Percentiles rank a stretch among this genome's conserved stretches.
These are phyloP conservation scores for Turritopsis rubra DNA, from an alignment of 30 jellyfish, hydroid and myxozoan species.

Conservation along the genomic window DNA sequence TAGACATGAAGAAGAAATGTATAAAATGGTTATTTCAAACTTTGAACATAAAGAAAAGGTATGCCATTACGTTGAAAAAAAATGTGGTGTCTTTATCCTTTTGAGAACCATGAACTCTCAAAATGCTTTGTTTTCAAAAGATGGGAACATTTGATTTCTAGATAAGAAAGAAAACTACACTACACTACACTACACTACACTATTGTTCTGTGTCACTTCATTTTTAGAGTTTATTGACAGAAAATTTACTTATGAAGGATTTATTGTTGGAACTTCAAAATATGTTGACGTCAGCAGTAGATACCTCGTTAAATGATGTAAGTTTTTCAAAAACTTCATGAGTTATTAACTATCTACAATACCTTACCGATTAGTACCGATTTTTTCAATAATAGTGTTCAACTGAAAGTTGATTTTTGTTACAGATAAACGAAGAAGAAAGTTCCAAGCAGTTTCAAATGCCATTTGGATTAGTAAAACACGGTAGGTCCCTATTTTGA, in stretches of 20 bases:
- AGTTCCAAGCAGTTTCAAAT: slow-evolving; percentile 50
- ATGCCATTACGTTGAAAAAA: too few relatives aligned
- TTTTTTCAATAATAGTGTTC: neutral
- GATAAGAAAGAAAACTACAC: too few relatives aligned
- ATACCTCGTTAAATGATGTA: neutral
- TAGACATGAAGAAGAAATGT: slow-evolving; percentile 89
- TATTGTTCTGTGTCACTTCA: too few relatives aligned
- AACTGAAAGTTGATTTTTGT: neutral
- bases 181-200: too few relatives aligned
- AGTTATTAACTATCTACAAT: too few relatives aligned
- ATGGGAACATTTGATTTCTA: too few relatives aligned
- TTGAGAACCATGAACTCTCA: too few relatives aligned
- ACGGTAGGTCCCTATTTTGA: slow-evolving; percentile 28
- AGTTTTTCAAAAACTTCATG: too few relatives aligned
- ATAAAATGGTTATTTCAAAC: slow-evolving; percentile 57
- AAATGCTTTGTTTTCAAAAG: too few relatives aligned
- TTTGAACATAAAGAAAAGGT: slow-evolving; percentile 88
- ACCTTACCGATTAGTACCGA: too few relatives aligned
- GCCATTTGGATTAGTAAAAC: slow-evolving; percentile 76
- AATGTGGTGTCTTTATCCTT: too few relatives aligned
- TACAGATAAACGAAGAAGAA: slow-evolving; percentile 27
- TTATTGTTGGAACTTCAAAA: slow-evolving; percentile 4
- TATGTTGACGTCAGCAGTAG: slow-evolving; percentile 3
- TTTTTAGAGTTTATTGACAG: slow-evolving; percentile 7
- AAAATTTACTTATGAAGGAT: slow-evolving; percentile 11